Evolutionary conservation across 2,797 vertebrate species (phyloP), one percentile per base, ranked within the genome.

Genomic region (Cynodonichthys magdalenae): DNA sequence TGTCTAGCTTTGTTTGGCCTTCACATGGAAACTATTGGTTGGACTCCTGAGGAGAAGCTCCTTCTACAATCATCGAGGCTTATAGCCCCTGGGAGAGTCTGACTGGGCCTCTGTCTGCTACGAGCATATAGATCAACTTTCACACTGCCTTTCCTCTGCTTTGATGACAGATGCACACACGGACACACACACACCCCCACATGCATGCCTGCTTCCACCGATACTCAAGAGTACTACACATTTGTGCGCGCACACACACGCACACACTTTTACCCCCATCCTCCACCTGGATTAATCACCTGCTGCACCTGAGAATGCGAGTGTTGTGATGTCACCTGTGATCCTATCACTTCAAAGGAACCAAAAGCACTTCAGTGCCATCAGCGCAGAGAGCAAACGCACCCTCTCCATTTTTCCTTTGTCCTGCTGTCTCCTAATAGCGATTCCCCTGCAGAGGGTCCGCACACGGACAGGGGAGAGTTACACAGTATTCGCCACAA

Each of bases 221-320:
- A 74, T 68, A 79, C 79, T 68, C 46, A 46, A 18, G 62, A 56
- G 79, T 69, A 73, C 46, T 56, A 63, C 60, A 51, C 60, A 72
- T 80, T 69, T 69, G 59, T 65, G 15, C 64, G 55, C 63, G 48
- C 54, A 49, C 48, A 58, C 63, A 55, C 48, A 59, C 53, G 44
- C 60, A 65, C 57, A 63, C 78, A 46, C 59, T 62, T 69, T 68
- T 5, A 63, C 80, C 84, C 79, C 90, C 87, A 76, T 75, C 87
- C 88, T 77, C 85, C 77, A 81, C 63, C 67, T 83, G 73, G 77
- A 84, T 85, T 78, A 83, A 85, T 87, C 81, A 88, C 82, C 83
- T 88, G 86, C 84, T 74, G 85, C 89, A 93, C 91, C 89, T 93
- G 91, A 84, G 86, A 91, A 92, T 87, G 87, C 28, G 15, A 64